phyloP scores from a whole-genome alignment of 1,140 invertebrate species.

The Tachypleus tridentatus region DNA sequence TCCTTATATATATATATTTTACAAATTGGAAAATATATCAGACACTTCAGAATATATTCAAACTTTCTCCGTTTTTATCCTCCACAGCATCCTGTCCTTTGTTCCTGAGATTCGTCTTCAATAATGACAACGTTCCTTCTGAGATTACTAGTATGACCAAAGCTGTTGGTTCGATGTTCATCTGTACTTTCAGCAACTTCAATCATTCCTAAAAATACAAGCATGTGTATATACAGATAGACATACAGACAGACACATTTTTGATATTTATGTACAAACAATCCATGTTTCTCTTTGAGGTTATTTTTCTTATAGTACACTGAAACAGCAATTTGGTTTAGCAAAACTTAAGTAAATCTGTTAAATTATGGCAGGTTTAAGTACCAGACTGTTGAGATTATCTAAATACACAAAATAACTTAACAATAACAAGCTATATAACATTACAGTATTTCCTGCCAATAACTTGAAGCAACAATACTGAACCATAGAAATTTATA shows the following conservation, averaged over 20 bases:
- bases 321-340: neutral
- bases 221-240: neutral
- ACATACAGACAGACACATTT: slow-evolving; percentile 1
- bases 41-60: no score
- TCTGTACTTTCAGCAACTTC: slow-evolving; percentile 29
- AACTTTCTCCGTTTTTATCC: neutral
- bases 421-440: no score
- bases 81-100: slow-evolving; percentile 29
- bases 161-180: slow-evolving; percentile 17
- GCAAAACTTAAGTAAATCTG: neutral
- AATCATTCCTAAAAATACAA: slow-evolving; percentile 32
- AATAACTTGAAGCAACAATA: no score
- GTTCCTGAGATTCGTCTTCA: slow-evolving; percentile 28
- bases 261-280: neutral
- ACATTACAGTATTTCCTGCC: no score
- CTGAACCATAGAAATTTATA: no score
- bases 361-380: neutral
- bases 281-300: neutral
- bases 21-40: no score
- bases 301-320: neutral
- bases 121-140: slow-evolving; percentile 34
- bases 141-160: slow-evolving; percentile 22
- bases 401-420: no score
- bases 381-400: no score
- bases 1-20: no score